Evolutionary conservation across 2,888 invertebrate genomes (phyloP), one percentile per base, ranked within the genome.

Genomic region (Phrixothrix hirtus): DNA sequence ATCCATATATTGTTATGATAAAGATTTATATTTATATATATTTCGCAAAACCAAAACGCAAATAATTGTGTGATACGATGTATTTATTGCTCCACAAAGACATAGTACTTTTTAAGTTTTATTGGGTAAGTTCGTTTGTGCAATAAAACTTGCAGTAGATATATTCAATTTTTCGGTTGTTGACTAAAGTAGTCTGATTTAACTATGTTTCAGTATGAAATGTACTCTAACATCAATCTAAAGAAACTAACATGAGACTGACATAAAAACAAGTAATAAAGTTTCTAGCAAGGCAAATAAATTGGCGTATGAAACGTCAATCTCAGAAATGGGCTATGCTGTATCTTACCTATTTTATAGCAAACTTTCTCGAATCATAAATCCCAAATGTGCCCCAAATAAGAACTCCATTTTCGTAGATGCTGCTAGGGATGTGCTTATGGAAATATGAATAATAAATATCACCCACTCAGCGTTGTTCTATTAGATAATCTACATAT

Each of bases 221-320:
- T 32, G 30, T 49, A 42, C 43, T 30, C 30, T 27, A 29, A 29
- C 49, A 35, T 49, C 43, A 37, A 50, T 50, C 39, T 43, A 15
- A 46, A 52, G 42, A 42, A 52, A 37, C 43, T 36, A 52, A 52
- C 52, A 45, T 15, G 46, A 52, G 41, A 36, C 48, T 47, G 50
- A 55, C 58, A 56, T 59, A 59, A 59, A 59, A 59, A 48, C 45
- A 59, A 56, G 55, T 53, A 59, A 48, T 59, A 59, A 59, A 58
- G 36, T 58, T 55, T 29, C 38, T 41, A 45, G 51, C 51, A 48
- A 58, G 41, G 55, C 62, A 64, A 64, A 65, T 68, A 67, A 67
- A 69, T 66, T 64, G 68, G 64, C 60, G 67, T 65, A 66, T 68
- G 66, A 66, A 68, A 68, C 63, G 67, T 67, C 68, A 68, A 69